Conservation (phyloP, 2,888 invertebrate genomes). For the Microchrysa polita region DNA sequence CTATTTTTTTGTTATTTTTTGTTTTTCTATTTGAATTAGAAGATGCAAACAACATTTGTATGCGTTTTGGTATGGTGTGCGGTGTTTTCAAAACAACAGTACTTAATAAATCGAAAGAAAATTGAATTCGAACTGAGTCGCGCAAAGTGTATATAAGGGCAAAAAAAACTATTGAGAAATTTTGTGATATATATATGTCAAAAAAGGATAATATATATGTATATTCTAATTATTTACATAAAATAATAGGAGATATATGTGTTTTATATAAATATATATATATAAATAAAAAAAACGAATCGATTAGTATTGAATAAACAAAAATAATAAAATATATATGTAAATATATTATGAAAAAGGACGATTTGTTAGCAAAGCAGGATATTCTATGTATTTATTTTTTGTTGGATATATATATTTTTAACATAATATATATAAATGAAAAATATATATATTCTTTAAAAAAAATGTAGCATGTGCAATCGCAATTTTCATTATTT, state of each 20-base stretch:
- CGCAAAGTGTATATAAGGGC: slow-evolving; percentile 11
- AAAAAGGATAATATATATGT: slow-evolving; percentile 47
- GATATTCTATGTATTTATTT: slow-evolving; percentile 44
- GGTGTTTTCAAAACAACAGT: slow-evolving; percentile 14
- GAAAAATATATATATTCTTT: slow-evolving; percentile 50
- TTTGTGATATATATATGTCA: slow-evolving; percentile 47
- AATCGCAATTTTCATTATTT: slow-evolving; percentile 53
- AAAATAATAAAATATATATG: slow-evolving; percentile 48
- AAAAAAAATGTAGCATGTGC: slow-evolving; percentile 55
- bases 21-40: not conserved
- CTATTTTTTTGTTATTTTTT: too few relatives aligned
- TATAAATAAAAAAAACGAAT: slow-evolving; percentile 56
- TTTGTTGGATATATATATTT: slow-evolving; percentile 13
- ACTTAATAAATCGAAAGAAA: slow-evolving; percentile 32
- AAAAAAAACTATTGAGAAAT: slow-evolving; percentile 24
- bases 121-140: slow-evolving; percentile 9
- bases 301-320: slow-evolving; percentile 57
- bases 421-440: slow-evolving; percentile 44
- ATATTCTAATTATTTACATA: slow-evolving; percentile 48
- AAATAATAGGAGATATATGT: slow-evolving; percentile 45
- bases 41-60: slow-evolving; percentile 4
- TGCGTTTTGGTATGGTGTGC: slow-evolving; percentile 36
- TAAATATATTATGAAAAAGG: slow-evolving; percentile 44
- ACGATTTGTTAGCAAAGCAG: slow-evolving; percentile 54
- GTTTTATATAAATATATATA: slow-evolving; percentile 42